phyloP scores from a whole-genome alignment of 2,797 vertebrate species.

The Alca torda region DNA sequence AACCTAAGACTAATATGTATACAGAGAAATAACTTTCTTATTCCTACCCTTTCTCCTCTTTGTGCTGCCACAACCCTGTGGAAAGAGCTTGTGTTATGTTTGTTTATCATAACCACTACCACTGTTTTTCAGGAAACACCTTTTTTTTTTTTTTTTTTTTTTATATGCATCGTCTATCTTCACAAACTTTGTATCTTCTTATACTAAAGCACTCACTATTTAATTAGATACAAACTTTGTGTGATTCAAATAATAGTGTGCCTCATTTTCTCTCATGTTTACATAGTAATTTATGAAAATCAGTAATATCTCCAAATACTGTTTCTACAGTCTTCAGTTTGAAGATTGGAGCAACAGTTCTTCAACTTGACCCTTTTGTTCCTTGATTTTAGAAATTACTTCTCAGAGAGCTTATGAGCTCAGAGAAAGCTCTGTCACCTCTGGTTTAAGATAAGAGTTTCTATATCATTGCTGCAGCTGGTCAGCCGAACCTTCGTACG shows the following conservation, averaged over 20 bases:
- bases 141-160: not conserved
- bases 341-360: not conserved
- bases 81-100: not conserved
- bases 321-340: not conserved
- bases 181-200: not conserved
- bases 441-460: not conserved
- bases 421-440: not conserved
- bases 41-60: not conserved
- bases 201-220: not conserved
- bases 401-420: rapidly evolving
- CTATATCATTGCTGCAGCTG: not conserved
- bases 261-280: not conserved
- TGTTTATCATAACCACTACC: not conserved
- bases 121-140: not conserved
- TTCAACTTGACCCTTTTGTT: not conserved
- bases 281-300: not conserved
- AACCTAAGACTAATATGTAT: not conserved
- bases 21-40: not conserved
- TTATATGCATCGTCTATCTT: not conserved
- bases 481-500: not conserved
- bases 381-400: not conserved
- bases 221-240: not conserved
- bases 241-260: not conserved
- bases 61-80: not conserved
- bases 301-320: not conserved